phyloP scores from a whole-genome alignment of 2,888 invertebrate genomes.

The Synergus umbraculus region DNA sequence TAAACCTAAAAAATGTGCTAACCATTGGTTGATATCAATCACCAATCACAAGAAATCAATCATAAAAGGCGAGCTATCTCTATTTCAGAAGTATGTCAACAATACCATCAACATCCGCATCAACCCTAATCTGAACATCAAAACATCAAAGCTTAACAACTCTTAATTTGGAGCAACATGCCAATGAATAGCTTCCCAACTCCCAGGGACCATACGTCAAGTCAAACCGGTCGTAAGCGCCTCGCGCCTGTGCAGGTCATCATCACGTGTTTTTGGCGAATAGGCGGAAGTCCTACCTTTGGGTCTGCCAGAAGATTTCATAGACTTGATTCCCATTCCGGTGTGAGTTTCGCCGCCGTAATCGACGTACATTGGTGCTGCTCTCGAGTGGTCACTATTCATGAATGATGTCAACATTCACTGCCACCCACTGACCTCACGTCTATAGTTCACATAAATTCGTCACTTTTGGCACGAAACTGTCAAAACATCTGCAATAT shows the following conservation, averaged over 20 bases:
- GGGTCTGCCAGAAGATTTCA: slow-evolving; percentile 92
- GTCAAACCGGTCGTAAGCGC: slow-evolving; percentile 52
- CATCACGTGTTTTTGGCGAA: slow-evolving; percentile 39
- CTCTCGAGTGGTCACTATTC: slow-evolving; percentile 48
- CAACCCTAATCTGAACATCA: neutral
- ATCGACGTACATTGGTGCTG: slow-evolving; percentile 80
- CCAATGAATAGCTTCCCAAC: slow-evolving; percentile 30
- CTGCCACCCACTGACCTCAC: slow-evolving; percentile 45
- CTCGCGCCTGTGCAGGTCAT: slow-evolving; percentile 42
- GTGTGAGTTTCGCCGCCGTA: slow-evolving; percentile 79
- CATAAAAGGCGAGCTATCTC: too few species aligned
- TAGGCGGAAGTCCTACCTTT: slow-evolving; percentile 82
- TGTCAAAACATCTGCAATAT: neutral
- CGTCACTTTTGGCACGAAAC: neutral
- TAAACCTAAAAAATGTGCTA: neutral
- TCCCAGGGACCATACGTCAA: slow-evolving; percentile 50
- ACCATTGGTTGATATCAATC: neutral
- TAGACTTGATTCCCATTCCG: slow-evolving; percentile 93
- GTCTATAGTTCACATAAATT: neutral
- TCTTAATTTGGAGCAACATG: neutral
- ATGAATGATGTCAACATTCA: slow-evolving; percentile 49
- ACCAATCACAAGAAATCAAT: too few species aligned
- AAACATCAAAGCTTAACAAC: slow-evolving; percentile 1
- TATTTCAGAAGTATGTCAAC: neutral
- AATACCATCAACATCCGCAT: neutral